Percentiles rank a stretch among this genome's conserved stretches.
These are phyloP conservation scores for Papilio demoleus DNA, from an alignment of 2,888 invertebrate genomes.

Conservation along the genomic window DNA sequence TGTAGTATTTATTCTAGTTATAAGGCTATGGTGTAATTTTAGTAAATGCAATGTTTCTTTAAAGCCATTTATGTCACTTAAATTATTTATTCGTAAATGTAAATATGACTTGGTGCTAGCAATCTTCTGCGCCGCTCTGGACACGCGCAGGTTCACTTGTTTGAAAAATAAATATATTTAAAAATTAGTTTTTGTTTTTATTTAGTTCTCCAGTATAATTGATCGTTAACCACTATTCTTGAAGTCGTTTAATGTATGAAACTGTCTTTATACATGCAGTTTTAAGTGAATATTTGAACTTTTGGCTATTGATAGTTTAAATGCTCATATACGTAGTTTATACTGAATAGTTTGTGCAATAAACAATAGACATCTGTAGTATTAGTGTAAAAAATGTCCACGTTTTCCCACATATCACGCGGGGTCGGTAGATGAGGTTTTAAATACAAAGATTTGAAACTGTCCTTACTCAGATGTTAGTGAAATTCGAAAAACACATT, in stretches of 20 bases:
- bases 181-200: conserved; percentile 18
- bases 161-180: conserved; percentile 41
- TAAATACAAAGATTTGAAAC: no score
- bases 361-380: no score
- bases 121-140: background rate
- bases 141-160: conserved; percentile 16
- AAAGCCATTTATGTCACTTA: conserved; percentile 39
- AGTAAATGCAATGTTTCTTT: conserved; percentile 28
- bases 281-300: no score
- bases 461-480: no score
- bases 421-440: no score
- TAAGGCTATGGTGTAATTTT: conserved; percentile 37
- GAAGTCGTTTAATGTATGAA: background rate
- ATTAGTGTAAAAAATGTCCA: no score
- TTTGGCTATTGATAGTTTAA: no score
- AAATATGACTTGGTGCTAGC: conserved; percentile 38
- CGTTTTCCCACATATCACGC: no score
- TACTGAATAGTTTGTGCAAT: no score
- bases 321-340: no score
- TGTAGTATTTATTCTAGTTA: conserved; percentile 44
- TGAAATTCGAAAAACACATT: no score
- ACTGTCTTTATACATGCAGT: no score
- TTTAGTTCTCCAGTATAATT: background rate
- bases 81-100: conserved; percentile 29
- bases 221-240: background rate